Conservation (phyloP, 2,888 invertebrate species). For the Pseudococcus viburni region DNA sequence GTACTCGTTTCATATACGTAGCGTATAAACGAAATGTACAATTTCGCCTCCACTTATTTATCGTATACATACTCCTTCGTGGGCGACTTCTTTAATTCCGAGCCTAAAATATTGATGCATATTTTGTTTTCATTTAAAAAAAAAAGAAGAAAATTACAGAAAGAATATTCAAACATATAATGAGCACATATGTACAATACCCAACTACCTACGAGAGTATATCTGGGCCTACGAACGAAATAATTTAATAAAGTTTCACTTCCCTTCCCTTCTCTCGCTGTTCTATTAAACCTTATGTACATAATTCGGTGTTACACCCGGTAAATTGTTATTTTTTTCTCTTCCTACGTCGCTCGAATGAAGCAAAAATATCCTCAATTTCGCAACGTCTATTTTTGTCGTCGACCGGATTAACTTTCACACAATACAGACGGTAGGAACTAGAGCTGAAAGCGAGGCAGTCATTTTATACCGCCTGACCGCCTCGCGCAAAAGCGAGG, state of each 20-base stretch:
- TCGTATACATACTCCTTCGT: neutral
- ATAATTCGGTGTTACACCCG: neutral
- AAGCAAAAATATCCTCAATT: neutral
- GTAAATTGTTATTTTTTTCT: neutral
- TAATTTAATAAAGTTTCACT: constrained; percentile 4
- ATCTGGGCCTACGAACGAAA: neutral
- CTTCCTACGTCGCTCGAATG: neutral
- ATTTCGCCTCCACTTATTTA: neutral
- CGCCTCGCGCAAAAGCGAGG: too few relatives aligned
- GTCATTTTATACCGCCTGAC: too few relatives aligned
- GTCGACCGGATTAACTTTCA: neutral
- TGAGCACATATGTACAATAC: neutral
- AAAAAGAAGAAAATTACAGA: neutral
- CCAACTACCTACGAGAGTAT: neutral
- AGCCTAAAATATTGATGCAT: neutral
- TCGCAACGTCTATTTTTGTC: neutral
- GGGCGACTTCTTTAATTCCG: neutral
- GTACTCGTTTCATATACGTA: neutral
- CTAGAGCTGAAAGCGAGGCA: too few relatives aligned
- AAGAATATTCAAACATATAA: neutral
- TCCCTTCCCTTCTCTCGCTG: neutral
- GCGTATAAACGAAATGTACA: neutral
- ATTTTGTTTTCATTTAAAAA: neutral
- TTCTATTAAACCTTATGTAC: neutral
- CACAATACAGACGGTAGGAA: neutral